A percentile compares a stretch with the other conserved stretches of the same genome.
Evolutionary conservation across 1,140 invertebrate genomes (phyloP).

Genomic region (Pseudomyrmex pallidus): DNA sequence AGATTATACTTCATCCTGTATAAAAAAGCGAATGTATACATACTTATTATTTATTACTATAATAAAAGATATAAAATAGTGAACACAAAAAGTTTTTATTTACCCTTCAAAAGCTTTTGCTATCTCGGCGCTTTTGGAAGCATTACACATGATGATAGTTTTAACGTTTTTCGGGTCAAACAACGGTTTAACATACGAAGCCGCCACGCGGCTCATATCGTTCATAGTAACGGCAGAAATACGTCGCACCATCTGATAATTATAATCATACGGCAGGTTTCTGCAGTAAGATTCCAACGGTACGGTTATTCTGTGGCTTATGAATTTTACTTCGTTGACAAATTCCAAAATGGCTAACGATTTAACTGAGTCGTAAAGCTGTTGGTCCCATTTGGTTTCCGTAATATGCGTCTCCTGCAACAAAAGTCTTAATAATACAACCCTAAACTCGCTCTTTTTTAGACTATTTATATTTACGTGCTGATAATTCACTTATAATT

Average conservation of each 20-base stretch:
- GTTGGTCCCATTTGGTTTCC: slow-evolving; percentile 88
- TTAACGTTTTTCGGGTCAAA: slow-evolving; percentile 87
- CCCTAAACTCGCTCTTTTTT: not conserved
- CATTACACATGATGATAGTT: slow-evolving; percentile 90
- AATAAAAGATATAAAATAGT: slow-evolving; percentile 62
- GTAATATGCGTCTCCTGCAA: slow-evolving; percentile 89
- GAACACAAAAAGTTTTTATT: slow-evolving; percentile 78
- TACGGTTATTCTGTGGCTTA: slow-evolving; percentile 89
- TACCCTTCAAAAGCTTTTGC: slow-evolving; percentile 88
- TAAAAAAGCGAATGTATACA: slow-evolving; percentile 78
- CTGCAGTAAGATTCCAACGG: slow-evolving; percentile 91
- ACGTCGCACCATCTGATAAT: slow-evolving; percentile 89
- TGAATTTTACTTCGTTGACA: slow-evolving; percentile 90
- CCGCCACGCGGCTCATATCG: slow-evolving; percentile 88
- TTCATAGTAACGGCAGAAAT: slow-evolving; percentile 89
- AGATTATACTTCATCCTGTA: slow-evolving; percentile 85
- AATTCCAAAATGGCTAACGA: slow-evolving; percentile 94
- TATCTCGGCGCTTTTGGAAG: slow-evolving; percentile 90
- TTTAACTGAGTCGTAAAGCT: slow-evolving; percentile 92
- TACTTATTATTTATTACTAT: slow-evolving; percentile 72
- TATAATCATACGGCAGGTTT: slow-evolving; percentile 88
- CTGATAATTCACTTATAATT: no score
- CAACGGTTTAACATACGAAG: slow-evolving; percentile 89
- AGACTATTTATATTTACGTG: not conserved
- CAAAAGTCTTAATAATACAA: slow-evolving; percentile 13